Evolutionary conservation across 2,113 vertebrate genomes (phyloP), one percentile per base, ranked within the genome.

Genomic region (Capreolus pygargus): DNA sequence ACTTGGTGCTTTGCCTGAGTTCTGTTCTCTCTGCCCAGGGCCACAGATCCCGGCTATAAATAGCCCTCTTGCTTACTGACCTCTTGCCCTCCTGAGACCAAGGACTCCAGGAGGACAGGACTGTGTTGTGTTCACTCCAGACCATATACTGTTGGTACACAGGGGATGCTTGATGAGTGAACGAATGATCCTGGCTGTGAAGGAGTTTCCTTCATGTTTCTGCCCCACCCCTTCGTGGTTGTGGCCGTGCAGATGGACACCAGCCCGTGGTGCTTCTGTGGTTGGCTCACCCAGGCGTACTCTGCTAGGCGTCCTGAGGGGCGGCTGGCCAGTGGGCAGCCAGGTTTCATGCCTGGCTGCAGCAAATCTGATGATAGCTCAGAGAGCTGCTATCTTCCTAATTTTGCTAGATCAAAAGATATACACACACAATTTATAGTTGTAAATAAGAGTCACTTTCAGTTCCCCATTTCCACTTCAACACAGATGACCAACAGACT

Each of bases 141-240:
- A 86, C 60, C n/a, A 11, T 2, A 2, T 23, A 0, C 25, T 23
- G 0, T 58, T 36, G 25, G 15, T 17, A 7, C 7, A 8, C 23
- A 1, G 7, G 54, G 50, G 52, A 9, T 87, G n/a, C 54, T 28
- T n/a, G 45, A 50, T 19, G 52, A 88, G 36, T 39, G 55, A 95
- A 25, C 50, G 36, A 28, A 16, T 25, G 36, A 93, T 21, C 60
- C 2, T 1, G 5, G 54, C 58, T 85, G 55, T 39, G 5, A 16
- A 61, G 84, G 83, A n/a, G 1, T 8, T 14, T 7, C 79, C 17
- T 0, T 25, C 52, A n/a, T 3, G 3, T n/a, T 74, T 45, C 11
- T 1, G 10, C 28, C 9, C 45, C 16, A 4, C 16, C 67, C 57
- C 78, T 28, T 19, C 13, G 27, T 5, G 0, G 12, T 13, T 13